Evolutionary conservation across 2,797 vertebrate species (phyloP).

Genomic region (Rhabdomys pumilio): DNA sequence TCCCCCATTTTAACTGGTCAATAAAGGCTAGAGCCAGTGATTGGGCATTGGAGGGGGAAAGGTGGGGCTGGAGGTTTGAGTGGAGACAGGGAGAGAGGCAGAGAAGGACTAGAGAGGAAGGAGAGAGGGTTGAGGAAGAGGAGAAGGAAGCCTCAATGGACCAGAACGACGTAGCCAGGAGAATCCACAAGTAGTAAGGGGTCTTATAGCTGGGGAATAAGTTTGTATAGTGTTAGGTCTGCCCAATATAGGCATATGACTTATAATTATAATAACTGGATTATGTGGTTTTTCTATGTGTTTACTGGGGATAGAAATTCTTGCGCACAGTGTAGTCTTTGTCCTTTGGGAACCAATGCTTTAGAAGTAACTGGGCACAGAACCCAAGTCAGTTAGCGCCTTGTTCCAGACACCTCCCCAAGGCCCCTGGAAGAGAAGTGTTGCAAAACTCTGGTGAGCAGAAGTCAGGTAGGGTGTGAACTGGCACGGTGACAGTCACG

Average conservation of each 20-base stretch:
- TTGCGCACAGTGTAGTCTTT: not conserved
- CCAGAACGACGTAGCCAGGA: not conserved
- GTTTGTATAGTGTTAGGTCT: not conserved
- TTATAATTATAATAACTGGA: not conserved
- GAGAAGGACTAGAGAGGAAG: not conserved
- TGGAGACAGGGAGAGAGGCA: not conserved
- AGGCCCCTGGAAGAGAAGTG: not conserved
- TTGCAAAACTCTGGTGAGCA: not conserved
- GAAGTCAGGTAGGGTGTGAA: not conserved
- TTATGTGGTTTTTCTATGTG: not conserved
- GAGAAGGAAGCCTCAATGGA: not conserved
- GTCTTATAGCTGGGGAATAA: not conserved
- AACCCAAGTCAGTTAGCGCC: not conserved
- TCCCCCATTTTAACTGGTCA: not conserved
- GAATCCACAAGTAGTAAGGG: not conserved
- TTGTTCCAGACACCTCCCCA: not conserved
- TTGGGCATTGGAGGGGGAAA: not conserved
- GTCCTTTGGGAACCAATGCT: not conserved
- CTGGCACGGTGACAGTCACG: accelerated
- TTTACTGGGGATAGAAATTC: not conserved
- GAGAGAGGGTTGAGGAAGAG: not conserved
- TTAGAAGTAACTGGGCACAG: constrained; percentile 25
- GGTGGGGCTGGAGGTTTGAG: not conserved
- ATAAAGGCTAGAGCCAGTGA: not conserved
- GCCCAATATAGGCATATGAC: not conserved